A percentile compares a stretch with the other conserved stretches of the same genome.
These are phyloP conservation scores for Physocephala rufipes DNA, from an alignment of 2,888 invertebrate genomes.

Conservation along the genomic window DNA sequence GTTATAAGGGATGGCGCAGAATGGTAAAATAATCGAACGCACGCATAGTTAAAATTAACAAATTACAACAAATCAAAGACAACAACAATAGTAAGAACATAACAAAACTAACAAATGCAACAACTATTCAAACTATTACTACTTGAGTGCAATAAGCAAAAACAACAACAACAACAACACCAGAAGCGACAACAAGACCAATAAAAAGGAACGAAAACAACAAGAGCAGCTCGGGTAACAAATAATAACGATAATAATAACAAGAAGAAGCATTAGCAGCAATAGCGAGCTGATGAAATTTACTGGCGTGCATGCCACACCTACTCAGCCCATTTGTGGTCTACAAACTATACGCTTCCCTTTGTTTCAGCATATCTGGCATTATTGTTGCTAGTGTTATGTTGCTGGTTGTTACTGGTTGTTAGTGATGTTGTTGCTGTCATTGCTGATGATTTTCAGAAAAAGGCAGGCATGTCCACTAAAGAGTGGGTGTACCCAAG, in stretches of 20 bases:
- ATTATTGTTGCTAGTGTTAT: slow-evolving; percentile 2
- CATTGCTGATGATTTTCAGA: slow-evolving; percentile 15
- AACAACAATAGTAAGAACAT: not conserved
- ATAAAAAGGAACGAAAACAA: slow-evolving; percentile 26
- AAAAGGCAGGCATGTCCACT: slow-evolving; percentile 22
- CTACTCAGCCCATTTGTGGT: slow-evolving; percentile 58
- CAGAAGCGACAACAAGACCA: slow-evolving; percentile 41
- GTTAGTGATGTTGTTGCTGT: slow-evolving; percentile 5
- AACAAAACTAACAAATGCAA: slow-evolving; percentile 40
- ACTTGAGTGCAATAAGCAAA: too few relatives aligned
- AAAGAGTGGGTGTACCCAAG: slow-evolving; percentile 15
- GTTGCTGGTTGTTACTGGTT: not conserved
- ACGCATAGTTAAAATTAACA: slow-evolving; percentile 20
- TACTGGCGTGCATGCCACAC: slow-evolving; percentile 53
- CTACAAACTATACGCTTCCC: slow-evolving; percentile 48
- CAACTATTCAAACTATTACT: too few relatives aligned
- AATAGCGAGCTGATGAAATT: slow-evolving; percentile 27
- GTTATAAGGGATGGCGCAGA: not conserved
- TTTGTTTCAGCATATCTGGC: too few relatives aligned
- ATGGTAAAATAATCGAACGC: slow-evolving; percentile 12
- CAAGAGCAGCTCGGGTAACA: not conserved
- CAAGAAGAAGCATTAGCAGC: slow-evolving; percentile 32
- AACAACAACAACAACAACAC: slow-evolving; percentile 30
- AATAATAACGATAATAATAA: not conserved
- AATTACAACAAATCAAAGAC: too few relatives aligned